Base-by-base conservation (phyloP, 2,797 vertebrate species). In the Tapirus indicus region DNA sequence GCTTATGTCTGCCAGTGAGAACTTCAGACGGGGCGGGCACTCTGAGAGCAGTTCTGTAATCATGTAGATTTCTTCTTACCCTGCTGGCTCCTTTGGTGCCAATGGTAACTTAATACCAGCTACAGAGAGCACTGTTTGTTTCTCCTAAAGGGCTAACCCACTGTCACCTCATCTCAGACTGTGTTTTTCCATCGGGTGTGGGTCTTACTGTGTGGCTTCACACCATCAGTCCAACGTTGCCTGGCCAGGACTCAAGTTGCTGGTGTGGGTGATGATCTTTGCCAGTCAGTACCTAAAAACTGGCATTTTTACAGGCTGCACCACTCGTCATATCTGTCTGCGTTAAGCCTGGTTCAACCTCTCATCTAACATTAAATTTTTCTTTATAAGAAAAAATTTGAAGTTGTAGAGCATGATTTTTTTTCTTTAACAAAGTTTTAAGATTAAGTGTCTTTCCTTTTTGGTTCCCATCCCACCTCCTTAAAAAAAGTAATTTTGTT, bases 91-190 rank as follows among this genome's bases (percentile, higher is more conserved):
- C 60, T 91, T 54, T 1, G 0, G 49, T 54, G 84, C 88, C 72
- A 1, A 2, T 11, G 52, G 38, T 72, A 56, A 93, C 89, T n/a
- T 60, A 2, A 32, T 6, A n/a, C 91, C 95, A 79, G 96, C 84
- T 64, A 41, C 79, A 66, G 92, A 91, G 88, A 75, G 88, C 27
- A 44, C 74, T 2, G 10, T 71, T 79, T 2, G 10, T 71, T 79
- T 91, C 91, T 96, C 83, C 95, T 52, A 32, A 97, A 96, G 96
- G 97, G 97, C 97, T 96, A 96, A 68, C 44, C 75, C 64, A 68
- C 79, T 5, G 56, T 88, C 94, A 80, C 66, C 80, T 88, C 80
- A 2, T 60, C 79, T 80, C 27, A 25, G 86, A 94, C 78, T 85
- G 80, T 44, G 58, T 96, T 35, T 94, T 77, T 89, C 38, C 5